Evolutionary conservation across 2,888 invertebrate species (phyloP), one percentile per base, ranked within the genome.

Genomic region (Meteorus colon): DNA sequence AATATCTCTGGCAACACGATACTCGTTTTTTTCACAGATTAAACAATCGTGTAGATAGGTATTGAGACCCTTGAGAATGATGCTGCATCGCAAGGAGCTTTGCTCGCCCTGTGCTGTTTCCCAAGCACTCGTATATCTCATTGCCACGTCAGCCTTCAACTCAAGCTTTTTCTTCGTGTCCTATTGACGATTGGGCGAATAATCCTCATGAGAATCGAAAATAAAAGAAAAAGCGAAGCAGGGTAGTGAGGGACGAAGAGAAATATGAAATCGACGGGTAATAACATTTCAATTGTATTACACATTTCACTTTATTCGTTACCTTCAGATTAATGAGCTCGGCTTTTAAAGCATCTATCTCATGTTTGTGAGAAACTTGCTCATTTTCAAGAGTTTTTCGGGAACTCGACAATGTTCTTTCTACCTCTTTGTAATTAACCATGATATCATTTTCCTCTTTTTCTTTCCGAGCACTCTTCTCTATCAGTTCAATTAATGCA

Each of bases 61-160:
- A 48, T 79, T 72, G 71, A 88, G 84, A 72, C 84, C 77, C 60
- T 87, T 78, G 78, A 89, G 86, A 76, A 85, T 84, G 76, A 81
- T 81, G 45, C 82, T 78, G 55, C 86, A 84, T 37, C 81, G 79
- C 6, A 87, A 80, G 45, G 83, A 74, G 74, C 84, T 86, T 83
- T 90, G 90, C 82, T 90, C 90, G 45, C 84, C 83, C 80, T 89
- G 87, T 37, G 91, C 85, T 72, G 86, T 83, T 81, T 90, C 87
- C 90, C 90, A 90, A 31, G 81, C 82, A 67, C 76, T 77, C 41
- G 84, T 81, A 77, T 88, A 89, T 55, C 78, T 73, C 63, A 81
- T 80, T 74, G 88, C 86, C 67, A 80, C 79, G 67, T 77, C 77
- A 75, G 81, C 79, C 73, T 82, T 85, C 78, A 84, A 77, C 78